Conservation (phyloP, 1,140 invertebrate genomes). For the Tribolium madens region DNA sequence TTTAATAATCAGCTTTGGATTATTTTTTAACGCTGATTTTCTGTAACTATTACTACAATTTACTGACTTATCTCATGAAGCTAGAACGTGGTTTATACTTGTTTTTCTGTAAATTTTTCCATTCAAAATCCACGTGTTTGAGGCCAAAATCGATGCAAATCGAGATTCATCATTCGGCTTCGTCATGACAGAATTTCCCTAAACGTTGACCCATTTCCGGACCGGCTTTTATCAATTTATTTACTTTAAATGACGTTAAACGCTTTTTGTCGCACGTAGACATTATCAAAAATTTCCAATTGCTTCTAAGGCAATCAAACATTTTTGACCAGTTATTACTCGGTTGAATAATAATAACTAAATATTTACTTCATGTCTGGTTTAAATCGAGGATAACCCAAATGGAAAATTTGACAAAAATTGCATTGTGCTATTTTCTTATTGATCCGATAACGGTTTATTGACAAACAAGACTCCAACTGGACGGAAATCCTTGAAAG, state of each 20-base stretch:
- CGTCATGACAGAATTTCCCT: not conserved
- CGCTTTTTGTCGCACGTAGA: slow-evolving; percentile 2
- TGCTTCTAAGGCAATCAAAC: slow-evolving; percentile 3
- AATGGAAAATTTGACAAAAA: not conserved
- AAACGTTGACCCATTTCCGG: not conserved
- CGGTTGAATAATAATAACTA: slow-evolving; percentile 14
- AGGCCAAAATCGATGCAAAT: not conserved
- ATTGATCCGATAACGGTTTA: not conserved
- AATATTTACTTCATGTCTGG: slow-evolving; percentile 18
- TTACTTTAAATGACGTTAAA: not conserved
- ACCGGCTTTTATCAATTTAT: not conserved
- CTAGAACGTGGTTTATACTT: not conserved
- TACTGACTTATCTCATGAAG: not conserved
- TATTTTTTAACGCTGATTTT: no score
- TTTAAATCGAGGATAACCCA: not conserved
- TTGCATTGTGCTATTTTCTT: not conserved
- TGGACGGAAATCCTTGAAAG: slow-evolving; percentile 28
- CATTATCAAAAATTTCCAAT: slow-evolving; percentile 27
- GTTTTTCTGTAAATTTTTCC: not conserved
- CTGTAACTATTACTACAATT: no score
- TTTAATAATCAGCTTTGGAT: no score
- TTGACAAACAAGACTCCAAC: not conserved
- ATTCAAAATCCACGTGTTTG: not conserved
- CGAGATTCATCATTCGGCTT: not conserved
- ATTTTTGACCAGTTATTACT: slow-evolving; percentile 3